A percentile compares a stretch with the other conserved stretches of the same genome.
These are phyloP conservation scores for Sebastes diploproa DNA, from an alignment of 2,797 vertebrate genomes.

Conservation along the genomic window DNA sequence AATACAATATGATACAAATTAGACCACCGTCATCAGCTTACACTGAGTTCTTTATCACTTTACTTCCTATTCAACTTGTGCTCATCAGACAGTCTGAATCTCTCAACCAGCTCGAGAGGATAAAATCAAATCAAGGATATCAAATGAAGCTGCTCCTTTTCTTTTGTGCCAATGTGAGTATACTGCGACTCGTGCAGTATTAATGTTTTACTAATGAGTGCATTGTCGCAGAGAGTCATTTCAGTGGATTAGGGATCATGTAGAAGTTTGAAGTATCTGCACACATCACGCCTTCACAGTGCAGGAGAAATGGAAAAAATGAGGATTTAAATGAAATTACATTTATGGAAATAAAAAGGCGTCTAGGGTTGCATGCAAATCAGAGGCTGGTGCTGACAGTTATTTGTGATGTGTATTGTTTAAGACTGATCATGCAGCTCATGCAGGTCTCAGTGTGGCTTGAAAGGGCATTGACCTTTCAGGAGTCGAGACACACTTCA, in stretches of 20 bases:
- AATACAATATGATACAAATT: constrained; percentile 63
- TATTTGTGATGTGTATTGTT: constrained; percentile 29
- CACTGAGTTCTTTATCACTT: constrained; percentile 35
- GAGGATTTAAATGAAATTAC: not conserved
- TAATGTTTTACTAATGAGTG: constrained; percentile 55
- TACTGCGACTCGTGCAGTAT: not conserved
- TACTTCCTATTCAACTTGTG: constrained; percentile 21
- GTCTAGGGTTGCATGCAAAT: constrained; percentile 14
- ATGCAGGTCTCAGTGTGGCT: not conserved
- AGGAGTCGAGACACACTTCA: constrained; percentile 35
- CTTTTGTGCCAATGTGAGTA: constrained; percentile 8
- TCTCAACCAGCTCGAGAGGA: constrained; percentile 20
- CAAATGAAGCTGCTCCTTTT: constrained; percentile 42
- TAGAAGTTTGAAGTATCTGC: not conserved
- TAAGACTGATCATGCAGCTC: constrained; percentile 22
- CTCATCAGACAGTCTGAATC: constrained; percentile 48
- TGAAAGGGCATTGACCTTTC: constrained; percentile 51
- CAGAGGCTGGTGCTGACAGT: not conserved
- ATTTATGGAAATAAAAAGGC: not conserved
- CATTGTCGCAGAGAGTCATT: constrained; percentile 13
- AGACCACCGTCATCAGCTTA: constrained; percentile 31
- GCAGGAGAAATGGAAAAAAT: not conserved
- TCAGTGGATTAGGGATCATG: constrained; percentile 14
- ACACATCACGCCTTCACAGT: not conserved
- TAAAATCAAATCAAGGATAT: constrained; percentile 63